These are phyloP conservation scores for Apogon talboti DNA, from an alignment of 2,797 vertebrate species.

Conservation along the genomic window DNA sequence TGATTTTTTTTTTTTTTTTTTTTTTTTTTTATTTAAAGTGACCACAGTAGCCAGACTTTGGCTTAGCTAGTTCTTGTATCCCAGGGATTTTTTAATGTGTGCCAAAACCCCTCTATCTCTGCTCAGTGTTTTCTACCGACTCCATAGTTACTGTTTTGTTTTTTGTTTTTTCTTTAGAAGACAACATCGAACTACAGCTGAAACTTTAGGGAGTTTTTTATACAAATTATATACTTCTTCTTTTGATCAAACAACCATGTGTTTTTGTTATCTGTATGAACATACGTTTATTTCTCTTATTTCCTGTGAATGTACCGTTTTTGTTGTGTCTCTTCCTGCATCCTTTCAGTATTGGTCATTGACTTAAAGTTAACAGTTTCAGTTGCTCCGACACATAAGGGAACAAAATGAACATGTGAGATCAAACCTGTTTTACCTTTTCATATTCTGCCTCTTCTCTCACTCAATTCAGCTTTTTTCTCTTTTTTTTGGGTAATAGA, in stretches of 20 bases:
- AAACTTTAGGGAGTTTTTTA: constrained; percentile 25
- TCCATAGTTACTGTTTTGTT: constrained; percentile 19
- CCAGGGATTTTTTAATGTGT: constrained; percentile 54
- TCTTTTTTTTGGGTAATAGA: constrained; percentile 19
- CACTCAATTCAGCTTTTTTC: constrained; percentile 13
- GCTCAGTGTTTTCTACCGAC: constrained; percentile 10
- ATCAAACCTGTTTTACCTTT: constrained; percentile 34
- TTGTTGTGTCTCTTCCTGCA: constrained; percentile 22
- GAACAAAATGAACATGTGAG: constrained; percentile 30
- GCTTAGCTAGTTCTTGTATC: constrained; percentile 44
- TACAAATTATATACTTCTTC: neutral
- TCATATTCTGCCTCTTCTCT: constrained; percentile 13
- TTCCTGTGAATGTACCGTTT: constrained; percentile 62
- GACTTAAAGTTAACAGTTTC: neutral
- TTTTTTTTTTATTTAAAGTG: constrained; percentile 68
- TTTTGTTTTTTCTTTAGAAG: constrained; percentile 21
- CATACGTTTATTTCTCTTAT: constrained; percentile 3
- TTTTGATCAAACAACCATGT: constrained; percentile 1
- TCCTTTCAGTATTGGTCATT: constrained; percentile 63
- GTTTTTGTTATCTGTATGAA: constrained; percentile 44
- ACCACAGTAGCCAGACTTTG: constrained; percentile 56
- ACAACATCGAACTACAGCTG: constrained; percentile 22
- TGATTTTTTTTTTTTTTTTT: constrained; percentile 63
- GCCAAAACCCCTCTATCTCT: constrained; percentile 30
- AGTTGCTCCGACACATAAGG: constrained; percentile 29